These are phyloP conservation scores for Mesaphorura yosii DNA, from an alignment of 1,140 invertebrate species.

Conservation along the genomic window DNA sequence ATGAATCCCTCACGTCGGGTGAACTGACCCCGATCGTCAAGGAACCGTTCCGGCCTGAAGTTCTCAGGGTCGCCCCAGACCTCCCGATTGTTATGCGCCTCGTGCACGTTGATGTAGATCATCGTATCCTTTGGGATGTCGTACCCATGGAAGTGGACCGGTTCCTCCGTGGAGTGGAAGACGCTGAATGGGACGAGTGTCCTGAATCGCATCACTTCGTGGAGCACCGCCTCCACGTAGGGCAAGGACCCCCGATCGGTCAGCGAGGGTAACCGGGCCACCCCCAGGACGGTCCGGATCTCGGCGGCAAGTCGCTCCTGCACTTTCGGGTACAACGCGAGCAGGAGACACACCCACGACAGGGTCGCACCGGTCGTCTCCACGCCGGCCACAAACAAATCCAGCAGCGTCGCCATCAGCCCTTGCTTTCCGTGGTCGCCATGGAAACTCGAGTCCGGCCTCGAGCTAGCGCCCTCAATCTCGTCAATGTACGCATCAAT, in stretches of 20 bases:
- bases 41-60: slow-evolving; percentile 24
- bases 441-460: neutral
- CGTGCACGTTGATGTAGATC: slow-evolving; percentile 31
- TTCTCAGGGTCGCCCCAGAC: slow-evolving; percentile 8
- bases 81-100: slow-evolving; percentile 1
- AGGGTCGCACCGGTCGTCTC: slow-evolving; percentile 4
- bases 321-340: neutral
- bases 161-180: slow-evolving; percentile 11
- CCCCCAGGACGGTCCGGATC: slow-evolving; percentile 60
- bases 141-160: slow-evolving; percentile 32
- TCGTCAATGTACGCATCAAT: slow-evolving; percentile 5
- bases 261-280: slow-evolving; percentile 46
- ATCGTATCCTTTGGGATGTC: slow-evolving; percentile 35
- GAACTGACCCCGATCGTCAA: slow-evolving; percentile 22
- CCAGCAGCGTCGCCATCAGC: neutral
- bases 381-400: neutral
- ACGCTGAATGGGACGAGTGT: slow-evolving; percentile 16
- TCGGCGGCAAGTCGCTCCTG: slow-evolving; percentile 65
- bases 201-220: slow-evolving; percentile 12
- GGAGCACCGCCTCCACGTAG: slow-evolving; percentile 22
- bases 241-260: slow-evolving; percentile 33
- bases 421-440: slow-evolving; percentile 1
- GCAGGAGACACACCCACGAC: slow-evolving; percentile 1
- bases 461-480: neutral
- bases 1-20: neutral